phyloP scores from a whole-genome alignment of 2,797 vertebrate species.

The Gallinago nigripennis region DNA sequence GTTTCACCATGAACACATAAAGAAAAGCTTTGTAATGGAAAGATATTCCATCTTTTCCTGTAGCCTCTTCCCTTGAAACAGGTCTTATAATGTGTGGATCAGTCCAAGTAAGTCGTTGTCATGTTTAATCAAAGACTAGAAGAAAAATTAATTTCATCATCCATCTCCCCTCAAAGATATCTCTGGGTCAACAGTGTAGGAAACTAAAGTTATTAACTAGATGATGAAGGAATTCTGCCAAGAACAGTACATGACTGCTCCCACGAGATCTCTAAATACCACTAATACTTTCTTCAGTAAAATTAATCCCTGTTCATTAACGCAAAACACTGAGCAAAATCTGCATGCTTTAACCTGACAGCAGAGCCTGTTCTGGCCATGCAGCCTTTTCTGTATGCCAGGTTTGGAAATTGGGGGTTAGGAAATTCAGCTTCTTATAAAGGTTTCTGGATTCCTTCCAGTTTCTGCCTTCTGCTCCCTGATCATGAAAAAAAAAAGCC shows the following conservation, averaged over 20 bases:
- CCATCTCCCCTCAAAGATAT: constrained; percentile 6
- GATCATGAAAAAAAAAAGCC: background rate
- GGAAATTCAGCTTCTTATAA: background rate
- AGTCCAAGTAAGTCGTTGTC: background rate
- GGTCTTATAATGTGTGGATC: background rate
- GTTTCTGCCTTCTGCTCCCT: background rate
- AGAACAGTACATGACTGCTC: constrained; percentile 25
- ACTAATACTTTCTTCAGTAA: constrained; percentile 33
- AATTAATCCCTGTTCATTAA: constrained; percentile 51
- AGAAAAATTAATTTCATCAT: constrained; percentile 37
- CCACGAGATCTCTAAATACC: constrained; percentile 34
- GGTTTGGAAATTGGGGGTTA: background rate
- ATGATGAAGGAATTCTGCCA: constrained; percentile 41
- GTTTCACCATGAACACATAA: background rate
- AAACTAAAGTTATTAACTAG: constrained; percentile 54
- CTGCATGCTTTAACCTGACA: background rate
- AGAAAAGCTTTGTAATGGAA: background rate
- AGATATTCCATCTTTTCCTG: background rate
- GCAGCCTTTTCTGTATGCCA: background rate
- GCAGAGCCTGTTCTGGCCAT: background rate
- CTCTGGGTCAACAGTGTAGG: constrained; percentile 42
- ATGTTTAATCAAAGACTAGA: constrained; percentile 40
- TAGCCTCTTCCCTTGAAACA: background rate
- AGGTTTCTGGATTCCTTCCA: background rate
- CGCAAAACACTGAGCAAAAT: background rate